Evolutionary conservation across 2,113 vertebrate genomes (phyloP).

Genomic region (Poeciliopsis retropinna): DNA sequence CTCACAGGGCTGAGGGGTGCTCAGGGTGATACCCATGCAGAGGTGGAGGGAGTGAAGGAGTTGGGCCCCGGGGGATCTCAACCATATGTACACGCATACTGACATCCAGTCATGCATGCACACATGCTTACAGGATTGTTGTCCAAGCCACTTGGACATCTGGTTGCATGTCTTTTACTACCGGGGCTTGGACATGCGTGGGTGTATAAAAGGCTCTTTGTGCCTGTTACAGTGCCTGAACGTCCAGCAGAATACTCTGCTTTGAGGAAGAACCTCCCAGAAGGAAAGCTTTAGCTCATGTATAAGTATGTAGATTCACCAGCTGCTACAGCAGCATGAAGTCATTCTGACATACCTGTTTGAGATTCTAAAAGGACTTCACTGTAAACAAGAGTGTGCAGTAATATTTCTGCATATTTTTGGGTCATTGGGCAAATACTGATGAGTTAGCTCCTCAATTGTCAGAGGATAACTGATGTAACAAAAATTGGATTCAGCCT

Average conservation of each 20-base stretch:
- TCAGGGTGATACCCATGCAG: slow-evolving; percentile 55
- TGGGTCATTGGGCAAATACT: not conserved
- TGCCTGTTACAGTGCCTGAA: slow-evolving; percentile 53
- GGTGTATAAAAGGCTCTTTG: slow-evolving; percentile 75
- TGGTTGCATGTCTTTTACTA: slow-evolving; percentile 63
- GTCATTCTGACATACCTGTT: slow-evolving; percentile 52
- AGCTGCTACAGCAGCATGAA: slow-evolving; percentile 36
- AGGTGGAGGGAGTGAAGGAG: slow-evolving; percentile 25
- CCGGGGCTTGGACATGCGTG: slow-evolving; percentile 61
- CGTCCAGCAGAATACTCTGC: slow-evolving; percentile 49
- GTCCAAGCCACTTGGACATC: slow-evolving; percentile 71
- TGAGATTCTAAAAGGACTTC: not conserved
- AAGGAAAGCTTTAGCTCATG: slow-evolving; percentile 34
- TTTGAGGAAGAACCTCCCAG: slow-evolving; percentile 31
- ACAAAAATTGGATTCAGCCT: not conserved
- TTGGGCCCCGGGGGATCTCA: not conserved
- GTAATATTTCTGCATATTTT: not conserved
- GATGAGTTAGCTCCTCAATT: no score
- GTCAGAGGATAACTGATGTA: not conserved
- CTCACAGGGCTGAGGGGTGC: slow-evolving; percentile 53
- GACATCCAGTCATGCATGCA: slow-evolving; percentile 50
- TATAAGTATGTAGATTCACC: slow-evolving; percentile 43
- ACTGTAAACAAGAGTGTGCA: slow-evolving; percentile 17
- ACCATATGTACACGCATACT: slow-evolving; percentile 51
- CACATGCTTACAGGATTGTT: slow-evolving; percentile 66